Evolutionary conservation across 1,140 invertebrate genomes (phyloP), one percentile per base, ranked within the genome.

Genomic region (Trachymyrmex septentrionalis): DNA sequence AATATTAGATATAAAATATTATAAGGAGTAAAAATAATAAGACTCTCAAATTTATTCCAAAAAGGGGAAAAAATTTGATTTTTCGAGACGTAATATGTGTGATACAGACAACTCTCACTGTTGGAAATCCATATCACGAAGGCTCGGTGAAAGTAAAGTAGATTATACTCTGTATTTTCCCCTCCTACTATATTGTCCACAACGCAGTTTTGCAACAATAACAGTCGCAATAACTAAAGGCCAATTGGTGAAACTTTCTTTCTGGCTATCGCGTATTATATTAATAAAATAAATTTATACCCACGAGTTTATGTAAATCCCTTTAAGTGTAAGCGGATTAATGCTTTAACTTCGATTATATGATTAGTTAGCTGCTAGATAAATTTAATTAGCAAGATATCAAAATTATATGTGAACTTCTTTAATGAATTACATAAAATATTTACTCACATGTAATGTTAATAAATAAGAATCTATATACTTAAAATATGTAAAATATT

Each of bases 61-160:
- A 82, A 44, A 71, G 7, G 38, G 14, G 61, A 61, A 24, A 38
- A 48, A 38, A 19, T 21, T 75, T 63, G 38, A 75, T 50, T 75
- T 14, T 63, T 3, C 7, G 19, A 61, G 38, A 24, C 14, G 38
- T 21, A 19, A 81, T 57, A 59, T 59, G 16, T 59, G 53, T 53
- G 27, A 84, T 19, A 57, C 16, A 34, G n/a, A n/a, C 91, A 86
- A 90, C 92, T 93, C 92, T 93, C 87, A 64, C 88, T 91, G 86
- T 85, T 72, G 77, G 81, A 88, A 87, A 81, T 73, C 77, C 30
- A 57, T 53, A 86, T 82, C 55, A 50, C 30, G 50, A 59, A 85
- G 72, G 21, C 85, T 90, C 86, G 84, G 91, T 92, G 92, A 93
- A 93, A 93, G 92, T 91, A 90, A 92, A 91, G 91, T 59, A 91